Evolutionary conservation across 35 echinoderm and acorn worm genomes (phyloP), one percentile per base, ranked within the genome.

Genomic region (Hemicentrotus pulcherrimus): DNA sequence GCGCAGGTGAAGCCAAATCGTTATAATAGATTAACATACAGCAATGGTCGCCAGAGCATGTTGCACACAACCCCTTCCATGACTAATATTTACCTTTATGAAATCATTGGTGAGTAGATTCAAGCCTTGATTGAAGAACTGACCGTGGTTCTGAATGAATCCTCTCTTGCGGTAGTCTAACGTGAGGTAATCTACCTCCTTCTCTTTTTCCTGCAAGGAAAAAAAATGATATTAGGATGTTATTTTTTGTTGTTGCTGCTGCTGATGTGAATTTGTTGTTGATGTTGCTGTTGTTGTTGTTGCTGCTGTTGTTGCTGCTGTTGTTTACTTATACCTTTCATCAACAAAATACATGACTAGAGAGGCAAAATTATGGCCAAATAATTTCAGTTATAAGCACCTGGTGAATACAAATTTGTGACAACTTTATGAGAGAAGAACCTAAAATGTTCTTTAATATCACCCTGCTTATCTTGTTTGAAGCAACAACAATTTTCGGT

Each of bases 71-170:
- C 35, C 35, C 35, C 3, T 41, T 41, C 35, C 35, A 41, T 4
- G 32, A 87, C 88, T 41, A 47, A 18, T 33, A 47, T 35, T 91
- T 85, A 96, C 96, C 92, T 61, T 96, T 91, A 47, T 65, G 55
- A 96, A 96, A n/a, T 91, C 94, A 78, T 91, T 95, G 47, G 94
- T 86, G 18, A 96, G 59, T 22, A 95, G 86, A 52, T 41, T 47
- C 35, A 46, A 45, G 19, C 96, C 85, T 50, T 91, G 94, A 30
- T 18, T 46, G 31, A 61, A 45, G 47, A 15, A 86, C n/a, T 61
- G 28, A 14, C n/a, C 3, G 24, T 45, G 24, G 9, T 33, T 32
- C 18, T 91, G 58, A 6, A 71, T 16, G 18, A 5, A 85, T 59
- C 91, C 91, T 12, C 45, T 47, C 16, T 9, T 70, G 28, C 89